Evolutionary conservation across 2,888 invertebrate species (phyloP), one percentile per base, ranked within the genome.

Genomic region (Drosophila phalerata): DNA sequence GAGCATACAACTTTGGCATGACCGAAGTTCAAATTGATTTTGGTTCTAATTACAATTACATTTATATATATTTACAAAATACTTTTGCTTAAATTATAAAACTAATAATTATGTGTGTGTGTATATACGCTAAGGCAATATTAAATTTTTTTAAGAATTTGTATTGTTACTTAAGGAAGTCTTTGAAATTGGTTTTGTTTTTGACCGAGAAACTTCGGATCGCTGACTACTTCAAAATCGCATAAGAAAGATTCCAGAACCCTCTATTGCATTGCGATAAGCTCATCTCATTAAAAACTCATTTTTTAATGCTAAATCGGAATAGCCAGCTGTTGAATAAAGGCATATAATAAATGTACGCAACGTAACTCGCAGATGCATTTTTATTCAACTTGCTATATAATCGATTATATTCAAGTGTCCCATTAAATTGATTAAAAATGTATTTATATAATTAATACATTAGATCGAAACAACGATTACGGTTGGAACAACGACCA

Each of bases 1-100:
- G 83, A 85, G 83, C 74, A 63, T 76, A 69, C 42, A 55, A 79
- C 71, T 71, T 76, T 70, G 68, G 80, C 73, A 55, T 68, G 34
- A 69, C 72, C 75, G 45, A 79, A 73, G 82, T 68, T 72, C 6
- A 34, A 32, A 42, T 48, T 51, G 38, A 49, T 49, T 61, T 61
- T 49, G 49, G 34, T 68, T 42, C 47, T 68, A 67, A 57, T 51
- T 40, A 57, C 55, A 64, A 52, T 53, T 75, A 79, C 51, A 60
- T 48, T 43, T 69, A 77, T 40, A 55, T 56, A 64, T 79, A 82
- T 77, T 69, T 88, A 83, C 77, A 77, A 10, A 57, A 43, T 37
- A 51, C 42, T 62, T 66, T 64, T 45, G 38, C 25, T 53, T 81
- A 58, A 22, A 5, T 32, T 60, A 70, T 6, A 65, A 43, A 53